Evolutionary conservation across 2,888 invertebrate species (phyloP), one percentile per base, ranked within the genome.

Genomic region (Dicyrtoma fusca): DNA sequence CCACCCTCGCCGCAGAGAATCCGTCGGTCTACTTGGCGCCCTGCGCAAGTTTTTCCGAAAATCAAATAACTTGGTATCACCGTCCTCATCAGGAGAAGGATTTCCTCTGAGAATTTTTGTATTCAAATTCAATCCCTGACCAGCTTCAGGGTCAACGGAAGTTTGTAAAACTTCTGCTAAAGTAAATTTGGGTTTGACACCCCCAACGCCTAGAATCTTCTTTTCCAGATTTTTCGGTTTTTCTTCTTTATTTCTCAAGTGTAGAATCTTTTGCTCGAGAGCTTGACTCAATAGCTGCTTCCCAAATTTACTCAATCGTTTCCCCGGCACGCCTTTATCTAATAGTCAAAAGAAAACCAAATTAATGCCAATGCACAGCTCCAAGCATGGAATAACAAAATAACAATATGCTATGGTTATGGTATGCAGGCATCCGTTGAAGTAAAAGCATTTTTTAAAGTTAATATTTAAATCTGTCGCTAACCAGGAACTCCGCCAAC

Each of bases 1-100:
- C 76, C 76, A 76, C n/a, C 75, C 73, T 19, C 72, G 71, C 55
- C 53, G 69, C 11, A 77, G 69, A 6, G 77, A 77, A 23, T 69
- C 69, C 13, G 69, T 69, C 2, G 69, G 69, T 59, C 69, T 47
- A 13, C 25, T 47, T 0, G 69, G 61, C 4, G 69, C 59, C 47
- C 25, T 69, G 1, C 61, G 59, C 1, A 69, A 21, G 61, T 69
- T 59, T 61, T 69, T 69, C 6, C 69, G 69, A 49, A 69, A 69
- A 61, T 69, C 69, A 23, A 61, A n/a, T 17, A 25, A 25, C 13
- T 13, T 23, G 44, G 17, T 44, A 4, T 10, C 45, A 45, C 13
- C 23, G 14, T 57, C 69, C 0, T 10, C 13, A 19, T 25, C 25
- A 21, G 3, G 25, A 25, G 21, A 25, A 14, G 23, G 17, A 13